Evolutionary conservation across 2,797 vertebrate genomes (phyloP).

Genomic region (Cossypha caffra): DNA sequence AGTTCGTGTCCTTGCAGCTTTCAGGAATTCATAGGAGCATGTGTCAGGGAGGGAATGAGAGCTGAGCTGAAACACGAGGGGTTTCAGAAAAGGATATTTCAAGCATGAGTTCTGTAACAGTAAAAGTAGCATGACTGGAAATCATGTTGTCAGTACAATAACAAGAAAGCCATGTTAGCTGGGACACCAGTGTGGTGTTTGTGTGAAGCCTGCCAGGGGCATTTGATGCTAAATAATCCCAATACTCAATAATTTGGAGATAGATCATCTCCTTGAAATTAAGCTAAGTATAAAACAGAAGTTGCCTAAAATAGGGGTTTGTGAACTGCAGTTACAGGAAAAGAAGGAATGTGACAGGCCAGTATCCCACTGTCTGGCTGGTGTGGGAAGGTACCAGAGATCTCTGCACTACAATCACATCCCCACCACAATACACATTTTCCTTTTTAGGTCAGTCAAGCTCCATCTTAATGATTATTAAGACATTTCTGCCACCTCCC

Average conservation of each 20-base stretch:
- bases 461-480: neutral
- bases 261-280: neutral
- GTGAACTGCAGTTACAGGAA: neutral
- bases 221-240: neutral
- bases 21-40: neutral
- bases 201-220: neutral
- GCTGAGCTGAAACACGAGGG: neutral
- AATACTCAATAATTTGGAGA: neutral
- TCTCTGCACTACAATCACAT: neutral
- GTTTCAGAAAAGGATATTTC: neutral
- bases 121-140: neutral
- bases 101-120: neutral
- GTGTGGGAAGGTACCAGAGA: neutral
- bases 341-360: neutral
- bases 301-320: slow-evolving; percentile 12
- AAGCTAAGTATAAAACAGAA: neutral
- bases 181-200: neutral
- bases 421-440: neutral
- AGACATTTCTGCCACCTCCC: neutral
- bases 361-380: neutral
- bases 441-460: neutral
- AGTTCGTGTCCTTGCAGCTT: neutral
- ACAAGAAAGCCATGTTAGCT: neutral
- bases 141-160: neutral
- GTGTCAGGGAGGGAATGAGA: neutral